A percentile compares a stretch with the other conserved stretches of the same genome.
Conservation (phyloP, 2,888 invertebrate genomes). For the Hirtodrosophila cameraria region DNA sequence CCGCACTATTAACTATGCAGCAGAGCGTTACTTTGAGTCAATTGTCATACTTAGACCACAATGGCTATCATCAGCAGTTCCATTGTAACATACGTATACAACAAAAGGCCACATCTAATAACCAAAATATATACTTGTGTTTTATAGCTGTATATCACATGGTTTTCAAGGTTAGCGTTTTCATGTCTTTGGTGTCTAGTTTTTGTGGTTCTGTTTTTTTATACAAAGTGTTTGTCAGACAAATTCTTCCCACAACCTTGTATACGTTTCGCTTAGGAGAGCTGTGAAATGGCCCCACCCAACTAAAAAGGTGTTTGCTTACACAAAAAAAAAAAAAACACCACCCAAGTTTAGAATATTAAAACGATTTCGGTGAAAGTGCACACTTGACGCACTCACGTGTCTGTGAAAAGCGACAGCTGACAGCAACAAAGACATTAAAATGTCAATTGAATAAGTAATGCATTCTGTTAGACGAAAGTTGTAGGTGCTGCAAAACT, state of each 20-base stretch:
- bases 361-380: constrained; percentile 62
- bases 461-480: background rate
- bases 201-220: constrained; percentile 7
- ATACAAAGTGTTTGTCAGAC: constrained; percentile 27
- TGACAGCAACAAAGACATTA: constrained; percentile 16
- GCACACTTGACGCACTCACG: constrained; percentile 41
- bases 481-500: background rate
- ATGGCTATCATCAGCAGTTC: constrained; percentile 14
- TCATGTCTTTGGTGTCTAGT: constrained; percentile 5
- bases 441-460: constrained; percentile 30
- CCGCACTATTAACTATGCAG: too few relatives aligned
- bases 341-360: constrained; percentile 54
- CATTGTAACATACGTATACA: constrained; percentile 27
- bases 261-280: background rate
- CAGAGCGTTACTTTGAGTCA: constrained; percentile 3
- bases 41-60: constrained; percentile 9
- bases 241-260: constrained; percentile 49
- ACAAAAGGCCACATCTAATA: constrained; percentile 19
- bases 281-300: constrained; percentile 3
- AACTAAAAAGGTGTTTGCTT: too few relatives aligned
- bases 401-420: constrained; percentile 41
- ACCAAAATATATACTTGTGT: constrained; percentile 2
- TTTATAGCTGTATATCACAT: constrained; percentile 21
- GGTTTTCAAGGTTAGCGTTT: constrained; percentile 41
- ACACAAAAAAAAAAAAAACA: too few relatives aligned